phyloP scores from a whole-genome alignment of 1,140 invertebrate species.

The Nylanderia fulva region DNA sequence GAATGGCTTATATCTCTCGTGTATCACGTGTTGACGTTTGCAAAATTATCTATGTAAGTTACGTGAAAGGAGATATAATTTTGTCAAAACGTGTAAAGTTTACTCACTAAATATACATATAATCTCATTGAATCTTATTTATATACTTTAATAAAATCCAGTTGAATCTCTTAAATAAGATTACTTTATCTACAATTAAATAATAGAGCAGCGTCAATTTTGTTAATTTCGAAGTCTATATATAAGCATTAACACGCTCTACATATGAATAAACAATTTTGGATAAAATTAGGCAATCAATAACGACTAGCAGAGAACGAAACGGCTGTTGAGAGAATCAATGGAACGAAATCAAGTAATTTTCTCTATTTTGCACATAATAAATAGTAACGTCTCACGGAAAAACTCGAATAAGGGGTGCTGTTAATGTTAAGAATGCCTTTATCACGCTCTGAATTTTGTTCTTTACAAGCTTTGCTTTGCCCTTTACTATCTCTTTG shows the following conservation, averaged over 20 bases:
- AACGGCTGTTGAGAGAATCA: conserved; percentile 44
- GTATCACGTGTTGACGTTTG: conserved; percentile 27
- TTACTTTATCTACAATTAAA: background rate
- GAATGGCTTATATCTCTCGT: conserved; percentile 46
- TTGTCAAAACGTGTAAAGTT: background rate
- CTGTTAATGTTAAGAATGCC: background rate
- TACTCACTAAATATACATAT: background rate
- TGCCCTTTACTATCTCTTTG: background rate
- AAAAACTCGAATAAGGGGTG: conserved; percentile 23
- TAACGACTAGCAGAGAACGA: background rate
- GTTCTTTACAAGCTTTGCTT: background rate
- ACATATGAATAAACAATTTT: conserved; percentile 18
- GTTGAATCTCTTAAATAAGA: background rate
- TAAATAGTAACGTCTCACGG: conserved; percentile 57
- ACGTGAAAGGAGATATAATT: conserved; percentile 23
- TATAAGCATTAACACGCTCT: background rate
- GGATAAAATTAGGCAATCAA: conserved; percentile 2
- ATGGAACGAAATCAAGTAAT: conserved; percentile 62
- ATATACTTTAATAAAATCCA: background rate
- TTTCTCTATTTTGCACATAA: conserved; percentile 5
- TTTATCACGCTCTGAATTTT: conserved; percentile 23
- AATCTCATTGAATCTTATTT: background rate
- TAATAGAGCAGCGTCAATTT: background rate
- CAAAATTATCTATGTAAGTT: conserved; percentile 30
- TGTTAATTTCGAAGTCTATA: background rate